Evolutionary conservation across 2,797 vertebrate genomes (phyloP), one percentile per base, ranked within the genome.

Genomic region (Carapus acus): DNA sequence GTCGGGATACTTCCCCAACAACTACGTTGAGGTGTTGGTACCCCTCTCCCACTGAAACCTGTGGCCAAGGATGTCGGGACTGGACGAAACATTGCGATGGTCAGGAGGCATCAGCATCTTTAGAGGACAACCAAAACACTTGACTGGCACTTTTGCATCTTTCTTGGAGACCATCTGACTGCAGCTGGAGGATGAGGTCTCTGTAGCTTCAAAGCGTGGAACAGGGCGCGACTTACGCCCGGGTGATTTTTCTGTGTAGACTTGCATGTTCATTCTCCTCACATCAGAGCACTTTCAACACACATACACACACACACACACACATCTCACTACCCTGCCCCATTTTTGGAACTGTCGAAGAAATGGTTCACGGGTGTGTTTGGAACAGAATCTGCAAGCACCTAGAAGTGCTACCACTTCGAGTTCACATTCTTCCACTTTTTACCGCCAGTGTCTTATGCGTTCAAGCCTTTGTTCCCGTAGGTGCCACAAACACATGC

Each of bases 21-120:
- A 94, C 90, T 99, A 96, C 15, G 94, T 99, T 60, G 92, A 98
- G 67, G 91, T 98, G 79, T 33, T 96, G 49, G 93, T 97, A 58
- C 90, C 94, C 1, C 87, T 99, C 79, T 72, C 85, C 19, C 88
- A 88, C 76, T 97, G 86, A 94, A 36, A 7, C 12, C 43, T 34
- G 7, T 21, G 24, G 24, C 40, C 14, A 13, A 27, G 17, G 38
- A 14, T 22, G n/a, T 46, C 44, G 23, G 36, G 23, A 44, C 29
- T 14, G 12, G 31, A 33, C 9, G 31, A 9, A 36, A 43, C 17
- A 45, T 27, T 5, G 55, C 24, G 33, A 5, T 39, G 41, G 40
- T n/a, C n/a, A n/a, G n/a, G n/a, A n/a, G n/a, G n/a, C n/a, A n/a
- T n/a, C n/a, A n/a, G n/a, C n/a, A n/a, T n/a, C n/a, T n/a, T n/a